Conservation (phyloP, 2,113 vertebrate genomes). For the Neogale vison region DNA sequence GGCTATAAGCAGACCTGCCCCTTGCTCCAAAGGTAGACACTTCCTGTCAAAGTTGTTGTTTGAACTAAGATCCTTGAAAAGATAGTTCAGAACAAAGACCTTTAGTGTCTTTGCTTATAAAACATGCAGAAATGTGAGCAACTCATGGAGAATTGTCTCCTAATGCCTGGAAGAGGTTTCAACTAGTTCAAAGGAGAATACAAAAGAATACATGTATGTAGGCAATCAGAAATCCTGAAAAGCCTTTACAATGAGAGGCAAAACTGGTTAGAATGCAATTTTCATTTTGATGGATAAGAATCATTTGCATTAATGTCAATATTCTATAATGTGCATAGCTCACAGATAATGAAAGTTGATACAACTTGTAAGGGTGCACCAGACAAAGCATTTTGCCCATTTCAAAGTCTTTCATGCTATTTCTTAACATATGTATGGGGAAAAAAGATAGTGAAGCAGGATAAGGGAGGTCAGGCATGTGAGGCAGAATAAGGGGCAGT, state of each 20-base stretch:
- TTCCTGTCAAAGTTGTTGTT: background rate
- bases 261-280: background rate
- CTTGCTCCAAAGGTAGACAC: background rate
- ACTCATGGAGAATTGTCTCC: background rate
- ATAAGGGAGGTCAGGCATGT: background rate
- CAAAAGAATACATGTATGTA: background rate
- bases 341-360: background rate
- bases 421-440: background rate
- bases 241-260: background rate
- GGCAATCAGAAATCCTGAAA: background rate
- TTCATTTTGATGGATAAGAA: background rate
- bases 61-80: background rate
- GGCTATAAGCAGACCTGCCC: background rate
- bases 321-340: background rate
- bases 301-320: background rate
- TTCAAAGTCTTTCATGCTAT: background rate
- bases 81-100: background rate
- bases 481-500: background rate
- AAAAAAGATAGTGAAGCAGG: background rate
- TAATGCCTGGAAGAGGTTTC: background rate
- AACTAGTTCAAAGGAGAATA: background rate
- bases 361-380: background rate
- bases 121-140: background rate
- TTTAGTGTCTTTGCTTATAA: background rate
- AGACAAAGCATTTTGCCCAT: background rate